These are phyloP conservation scores for Drosophila paranaensis DNA, from an alignment of 2,888 invertebrate genomes.

Conservation along the genomic window DNA sequence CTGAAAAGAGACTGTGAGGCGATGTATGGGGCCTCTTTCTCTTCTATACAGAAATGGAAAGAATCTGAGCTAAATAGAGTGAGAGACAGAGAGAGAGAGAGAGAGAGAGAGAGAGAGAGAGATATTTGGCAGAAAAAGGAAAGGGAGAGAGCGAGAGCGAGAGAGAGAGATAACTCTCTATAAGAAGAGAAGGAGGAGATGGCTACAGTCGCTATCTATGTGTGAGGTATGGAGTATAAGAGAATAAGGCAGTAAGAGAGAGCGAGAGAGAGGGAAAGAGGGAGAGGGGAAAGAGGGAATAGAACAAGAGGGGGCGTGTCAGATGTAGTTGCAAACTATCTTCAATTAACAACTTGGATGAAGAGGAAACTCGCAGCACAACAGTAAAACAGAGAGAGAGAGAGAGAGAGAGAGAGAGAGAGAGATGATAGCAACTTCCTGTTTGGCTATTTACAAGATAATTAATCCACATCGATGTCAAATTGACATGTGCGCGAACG, in stretches of 20 bases:
- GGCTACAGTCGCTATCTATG: too few species aligned
- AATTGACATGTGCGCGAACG: slow-evolving; percentile 63
- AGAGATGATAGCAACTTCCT: slow-evolving; percentile 43
- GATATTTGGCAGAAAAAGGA: too few species aligned
- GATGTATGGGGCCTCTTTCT: too few species aligned
- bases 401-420: neutral
- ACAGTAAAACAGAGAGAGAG: neutral
- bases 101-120: too few species aligned
- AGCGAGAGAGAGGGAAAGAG: neutral
- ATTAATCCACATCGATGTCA: slow-evolving; percentile 75
- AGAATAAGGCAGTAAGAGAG: neutral
- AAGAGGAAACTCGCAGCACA: slow-evolving; percentile 8
- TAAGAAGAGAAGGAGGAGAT: too few species aligned
- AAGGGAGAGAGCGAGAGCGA: neutral
- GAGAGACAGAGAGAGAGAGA: too few species aligned
- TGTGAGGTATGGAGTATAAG: neutral
- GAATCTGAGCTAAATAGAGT: neutral
- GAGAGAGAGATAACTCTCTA: neutral
- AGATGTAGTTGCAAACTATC: neutral
- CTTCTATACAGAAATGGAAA: neutral
- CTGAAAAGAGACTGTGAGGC: neutral
- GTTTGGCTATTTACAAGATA: slow-evolving; percentile 57
- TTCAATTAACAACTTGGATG: neutral
- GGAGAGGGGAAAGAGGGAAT: neutral
- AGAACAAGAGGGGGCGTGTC: neutral